Evolutionary conservation across 2,888 invertebrate species (phyloP).

Genomic region (Gryllus longicercus): DNA sequence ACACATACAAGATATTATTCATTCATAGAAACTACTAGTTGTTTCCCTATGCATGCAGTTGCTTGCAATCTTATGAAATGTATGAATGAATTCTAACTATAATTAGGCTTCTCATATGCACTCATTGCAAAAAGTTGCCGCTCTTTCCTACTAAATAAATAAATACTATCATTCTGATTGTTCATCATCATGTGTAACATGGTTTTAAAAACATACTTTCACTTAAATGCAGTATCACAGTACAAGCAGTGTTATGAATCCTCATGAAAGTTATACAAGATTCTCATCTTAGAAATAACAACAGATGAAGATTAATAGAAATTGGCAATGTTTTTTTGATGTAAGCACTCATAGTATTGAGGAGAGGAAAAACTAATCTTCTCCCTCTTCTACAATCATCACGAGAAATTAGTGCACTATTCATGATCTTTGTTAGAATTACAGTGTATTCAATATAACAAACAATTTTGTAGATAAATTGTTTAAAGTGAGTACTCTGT

Average conservation of each 20-base stretch:
- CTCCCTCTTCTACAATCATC: background rate
- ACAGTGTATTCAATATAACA: no score
- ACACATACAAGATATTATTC: background rate
- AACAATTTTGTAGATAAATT: no score
- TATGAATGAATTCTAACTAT: background rate
- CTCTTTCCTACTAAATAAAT: background rate
- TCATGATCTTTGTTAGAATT: no score
- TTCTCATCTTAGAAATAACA: background rate
- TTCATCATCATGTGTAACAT: background rate
- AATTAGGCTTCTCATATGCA: background rate
- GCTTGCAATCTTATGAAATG: background rate
- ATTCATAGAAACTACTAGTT: background rate
- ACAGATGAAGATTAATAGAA: background rate
- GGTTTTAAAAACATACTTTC: background rate
- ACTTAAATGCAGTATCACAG: slow-evolving; percentile 6
- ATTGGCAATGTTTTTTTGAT: background rate
- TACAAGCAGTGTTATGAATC: background rate
- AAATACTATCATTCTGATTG: background rate
- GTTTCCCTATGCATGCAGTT: background rate
- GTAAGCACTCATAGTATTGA: background rate
- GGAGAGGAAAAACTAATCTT: background rate
- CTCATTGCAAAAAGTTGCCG: background rate
- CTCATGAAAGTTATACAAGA: background rate
- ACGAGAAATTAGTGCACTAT: no score
- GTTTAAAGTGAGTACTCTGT: no score